Evolutionary conservation across 23 tunicate species (phyloP).

Genomic region (Ciona savignyi): DNA sequence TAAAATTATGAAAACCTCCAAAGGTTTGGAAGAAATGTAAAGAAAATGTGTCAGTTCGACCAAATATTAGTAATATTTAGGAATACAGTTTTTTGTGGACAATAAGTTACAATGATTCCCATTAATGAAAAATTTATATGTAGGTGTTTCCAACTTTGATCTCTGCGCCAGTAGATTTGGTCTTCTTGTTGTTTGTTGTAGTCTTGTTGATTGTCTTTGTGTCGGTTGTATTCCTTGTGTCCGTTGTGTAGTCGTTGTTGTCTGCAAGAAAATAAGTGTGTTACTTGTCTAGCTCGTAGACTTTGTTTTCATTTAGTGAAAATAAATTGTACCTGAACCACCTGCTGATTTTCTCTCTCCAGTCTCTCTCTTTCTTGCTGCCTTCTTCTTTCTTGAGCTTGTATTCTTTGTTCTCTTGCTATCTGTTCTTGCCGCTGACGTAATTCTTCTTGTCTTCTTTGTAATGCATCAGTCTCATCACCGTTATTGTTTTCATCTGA

Average conservation of each 20-base stretch:
- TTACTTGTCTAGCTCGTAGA: too few relatives aligned
- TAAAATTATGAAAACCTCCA: neutral
- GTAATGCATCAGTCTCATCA: neutral
- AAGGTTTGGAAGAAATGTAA: neutral
- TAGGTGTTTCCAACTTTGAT: neutral
- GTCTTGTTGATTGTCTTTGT: conserved; percentile 13
- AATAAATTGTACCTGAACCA: neutral
- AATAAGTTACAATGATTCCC: too few relatives aligned
- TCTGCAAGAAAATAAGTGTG: too few relatives aligned
- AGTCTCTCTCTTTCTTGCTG: conserved; percentile 38
- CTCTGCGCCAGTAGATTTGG: neutral
- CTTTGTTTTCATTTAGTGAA: too few relatives aligned
- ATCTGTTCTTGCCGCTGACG: conserved; percentile 41
- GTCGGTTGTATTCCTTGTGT: conserved; percentile 3
- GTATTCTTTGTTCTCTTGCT: conserved; percentile 42
- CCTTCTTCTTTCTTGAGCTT: conserved; percentile 49
- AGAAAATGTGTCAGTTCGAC: too few relatives aligned
- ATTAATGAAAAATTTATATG: too few relatives aligned
- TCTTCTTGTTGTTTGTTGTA: conserved; percentile 2
- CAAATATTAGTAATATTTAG: too few relatives aligned
- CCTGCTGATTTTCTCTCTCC: conserved; percentile 14
- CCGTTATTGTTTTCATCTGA: too few relatives aligned
- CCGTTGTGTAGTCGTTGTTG: conserved; percentile 18
- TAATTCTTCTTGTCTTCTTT: conserved; percentile 23
- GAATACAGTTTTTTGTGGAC: too few relatives aligned